Percentiles rank a stretch among this genome's conserved stretches.
Evolutionary conservation across 2,888 invertebrate species (phyloP).

Genomic region (Cataglyphis cursor): DNA sequence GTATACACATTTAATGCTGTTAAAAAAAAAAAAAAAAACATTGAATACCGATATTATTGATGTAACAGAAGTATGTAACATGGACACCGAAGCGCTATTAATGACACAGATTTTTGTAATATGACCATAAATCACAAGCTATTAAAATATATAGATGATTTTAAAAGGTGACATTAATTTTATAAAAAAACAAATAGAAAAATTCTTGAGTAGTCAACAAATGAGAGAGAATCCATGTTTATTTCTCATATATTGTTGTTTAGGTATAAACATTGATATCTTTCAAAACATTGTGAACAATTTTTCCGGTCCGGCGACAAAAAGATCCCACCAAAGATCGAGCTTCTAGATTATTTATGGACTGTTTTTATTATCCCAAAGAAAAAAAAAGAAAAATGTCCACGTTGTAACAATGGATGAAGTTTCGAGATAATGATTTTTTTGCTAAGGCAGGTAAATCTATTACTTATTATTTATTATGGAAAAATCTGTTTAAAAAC

Average conservation of each 20-base stretch:
- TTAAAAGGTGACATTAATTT: neutral
- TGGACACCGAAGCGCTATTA: neutral
- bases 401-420: slow-evolving; percentile 70
- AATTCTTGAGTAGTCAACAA: neutral
- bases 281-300: neutral
- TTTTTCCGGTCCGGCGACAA: neutral
- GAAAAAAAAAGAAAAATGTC: slow-evolving; percentile 57
- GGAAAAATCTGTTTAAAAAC: slow-evolving; percentile 53
- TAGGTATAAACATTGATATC: neutral
- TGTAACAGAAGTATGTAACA: neutral
- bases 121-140: neutral
- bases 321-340: neutral
- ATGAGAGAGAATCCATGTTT: neutral
- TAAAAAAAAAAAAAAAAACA: slow-evolving; percentile 19
- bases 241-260: neutral
- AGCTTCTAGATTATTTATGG: slow-evolving; percentile 74
- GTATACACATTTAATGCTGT: slow-evolving; percentile 1
- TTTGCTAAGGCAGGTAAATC: slow-evolving; percentile 76
- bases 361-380: slow-evolving; percentile 64
- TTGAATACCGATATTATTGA: slow-evolving; percentile 35
- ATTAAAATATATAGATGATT: neutral
- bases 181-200: neutral
- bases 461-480: slow-evolving; percentile 65
- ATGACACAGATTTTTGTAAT: slow-evolving; percentile 9
- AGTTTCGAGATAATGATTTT: slow-evolving; percentile 79